Conservation (phyloP, 1,140 invertebrate species). For the Helicorthomorpha holstii region DNA sequence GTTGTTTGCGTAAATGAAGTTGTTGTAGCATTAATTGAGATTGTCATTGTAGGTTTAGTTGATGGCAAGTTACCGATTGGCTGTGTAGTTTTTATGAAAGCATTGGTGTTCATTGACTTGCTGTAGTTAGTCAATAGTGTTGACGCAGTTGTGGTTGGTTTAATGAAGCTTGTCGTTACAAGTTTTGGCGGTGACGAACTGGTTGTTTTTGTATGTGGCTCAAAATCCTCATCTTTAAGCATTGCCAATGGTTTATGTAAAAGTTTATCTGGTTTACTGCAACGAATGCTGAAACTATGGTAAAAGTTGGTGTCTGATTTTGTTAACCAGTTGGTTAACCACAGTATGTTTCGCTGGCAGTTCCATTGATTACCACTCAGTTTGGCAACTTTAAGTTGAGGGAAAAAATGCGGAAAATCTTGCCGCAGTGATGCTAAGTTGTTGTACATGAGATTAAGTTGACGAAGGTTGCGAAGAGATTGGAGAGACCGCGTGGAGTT, state of each 20-base stretch:
- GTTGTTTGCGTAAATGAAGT: not conserved
- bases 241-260: slow-evolving; percentile 17
- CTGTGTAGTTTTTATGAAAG: too few relatives aligned
- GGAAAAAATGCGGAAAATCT: slow-evolving; percentile 48
- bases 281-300: slow-evolving; percentile 17
- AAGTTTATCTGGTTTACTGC: slow-evolving; percentile 16
- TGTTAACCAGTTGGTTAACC: slow-evolving; percentile 27
- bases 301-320: slow-evolving; percentile 18
- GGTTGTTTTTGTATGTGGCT: slow-evolving; percentile 5
- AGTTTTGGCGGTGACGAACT: slow-evolving; percentile 9
- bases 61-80: not conserved
- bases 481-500: slow-evolving; percentile 41
- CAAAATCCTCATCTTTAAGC: slow-evolving; percentile 16
- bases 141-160: not conserved
- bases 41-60: not conserved
- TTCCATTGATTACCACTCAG: slow-evolving; percentile 29
- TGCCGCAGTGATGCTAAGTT: slow-evolving; percentile 42
- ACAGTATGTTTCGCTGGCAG: slow-evolving; percentile 23
- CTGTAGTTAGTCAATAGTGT: too few relatives aligned
- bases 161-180: not conserved
- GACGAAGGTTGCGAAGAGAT: slow-evolving; percentile 34
- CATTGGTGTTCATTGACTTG: too few relatives aligned
- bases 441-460: slow-evolving; percentile 46
- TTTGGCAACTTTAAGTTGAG: slow-evolving; percentile 34
- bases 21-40: not conserved